A percentile compares a stretch with the other conserved stretches of the same genome.
phyloP scores from a whole-genome alignment of 2,113 vertebrate genomes.

The Tapirus terrestris region DNA sequence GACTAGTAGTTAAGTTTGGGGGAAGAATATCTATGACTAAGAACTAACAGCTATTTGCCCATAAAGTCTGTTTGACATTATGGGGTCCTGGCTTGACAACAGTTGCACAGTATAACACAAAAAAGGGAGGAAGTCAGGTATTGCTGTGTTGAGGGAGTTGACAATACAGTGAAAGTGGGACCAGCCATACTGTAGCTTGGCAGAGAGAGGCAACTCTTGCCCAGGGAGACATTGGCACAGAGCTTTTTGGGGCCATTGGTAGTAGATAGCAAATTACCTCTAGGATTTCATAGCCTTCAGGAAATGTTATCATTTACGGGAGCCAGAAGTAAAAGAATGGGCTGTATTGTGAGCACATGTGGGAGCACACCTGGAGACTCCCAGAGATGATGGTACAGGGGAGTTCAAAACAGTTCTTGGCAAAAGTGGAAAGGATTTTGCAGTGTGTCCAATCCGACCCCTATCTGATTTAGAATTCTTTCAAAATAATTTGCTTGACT shows the following conservation, averaged over 20 bases:
- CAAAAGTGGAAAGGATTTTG: background rate
- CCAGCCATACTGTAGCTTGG: background rate
- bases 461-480: slow-evolving; percentile 3
- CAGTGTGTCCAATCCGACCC: background rate
- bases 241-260: background rate
- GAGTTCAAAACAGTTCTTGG: background rate
- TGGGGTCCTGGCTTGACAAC: background rate
- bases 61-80: background rate
- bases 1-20: background rate
- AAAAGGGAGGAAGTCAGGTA: background rate
- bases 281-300: background rate
- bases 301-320: background rate
- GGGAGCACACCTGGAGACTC: background rate
- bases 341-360: background rate
- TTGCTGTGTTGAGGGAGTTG: background rate
- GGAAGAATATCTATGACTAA: background rate
- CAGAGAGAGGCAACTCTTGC: background rate
- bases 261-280: background rate
- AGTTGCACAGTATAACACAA: background rate
- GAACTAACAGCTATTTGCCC: background rate
- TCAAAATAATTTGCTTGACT: background rate
- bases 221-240: background rate
- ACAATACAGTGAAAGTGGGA: background rate
- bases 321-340: background rate
- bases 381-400: too few relatives aligned